phyloP scores from a whole-genome alignment of 2,888 invertebrate genomes.

The Neoaliturus tenellus region DNA sequence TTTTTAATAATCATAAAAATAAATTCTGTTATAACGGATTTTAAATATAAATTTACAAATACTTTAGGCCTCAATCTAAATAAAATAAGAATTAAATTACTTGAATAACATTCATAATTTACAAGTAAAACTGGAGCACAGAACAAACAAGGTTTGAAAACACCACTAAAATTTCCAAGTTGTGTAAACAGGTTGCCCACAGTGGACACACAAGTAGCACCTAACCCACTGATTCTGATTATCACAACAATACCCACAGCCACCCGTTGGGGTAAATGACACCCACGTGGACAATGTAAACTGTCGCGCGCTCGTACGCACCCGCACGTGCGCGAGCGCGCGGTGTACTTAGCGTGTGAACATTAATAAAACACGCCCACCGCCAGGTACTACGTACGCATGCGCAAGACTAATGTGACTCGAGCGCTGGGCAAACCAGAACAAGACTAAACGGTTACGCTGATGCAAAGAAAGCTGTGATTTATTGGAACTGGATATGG shows the following conservation, averaged over 20 bases:
- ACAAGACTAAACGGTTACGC: background rate
- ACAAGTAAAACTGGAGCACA: too few relatives aligned
- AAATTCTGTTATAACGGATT: too few relatives aligned
- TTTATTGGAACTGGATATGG: background rate
- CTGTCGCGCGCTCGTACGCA: background rate
- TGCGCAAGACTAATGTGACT: background rate
- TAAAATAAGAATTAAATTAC: too few relatives aligned
- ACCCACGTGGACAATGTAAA: background rate
- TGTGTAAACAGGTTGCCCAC: background rate
- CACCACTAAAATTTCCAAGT: too few relatives aligned
- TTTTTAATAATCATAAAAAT: too few relatives aligned
- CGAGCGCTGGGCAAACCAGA: too few relatives aligned
- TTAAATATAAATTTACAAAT: too few relatives aligned
- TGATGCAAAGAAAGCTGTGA: slow-evolving; percentile 32
- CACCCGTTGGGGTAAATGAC: background rate
- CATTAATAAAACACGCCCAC: slow-evolving; percentile 38
- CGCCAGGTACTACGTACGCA: background rate
- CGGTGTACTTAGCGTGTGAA: slow-evolving; percentile 19
- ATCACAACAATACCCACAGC: background rate
- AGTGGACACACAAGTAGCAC: background rate
- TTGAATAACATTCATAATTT: too few relatives aligned
- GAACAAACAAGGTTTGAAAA: too few relatives aligned
- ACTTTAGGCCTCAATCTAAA: too few relatives aligned
- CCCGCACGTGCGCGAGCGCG: background rate
- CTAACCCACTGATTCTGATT: background rate